phyloP scores from a whole-genome alignment of 1,140 invertebrate species.

The Lordiphosa stackelbergi region DNA sequence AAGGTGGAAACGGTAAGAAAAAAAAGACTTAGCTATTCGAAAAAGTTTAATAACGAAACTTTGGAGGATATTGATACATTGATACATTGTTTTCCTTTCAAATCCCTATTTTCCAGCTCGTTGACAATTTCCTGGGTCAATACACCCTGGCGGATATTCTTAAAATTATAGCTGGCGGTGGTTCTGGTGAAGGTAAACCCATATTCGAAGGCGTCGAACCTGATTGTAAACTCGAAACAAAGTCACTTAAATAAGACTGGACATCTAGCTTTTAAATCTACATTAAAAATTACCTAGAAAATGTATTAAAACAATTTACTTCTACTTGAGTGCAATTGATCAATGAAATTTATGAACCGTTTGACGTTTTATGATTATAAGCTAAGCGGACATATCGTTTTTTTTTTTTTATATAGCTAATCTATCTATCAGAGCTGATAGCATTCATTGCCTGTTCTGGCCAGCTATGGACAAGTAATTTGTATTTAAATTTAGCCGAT shows the following conservation, averaged over 20 bases:
- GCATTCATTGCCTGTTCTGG: conserved; percentile 13
- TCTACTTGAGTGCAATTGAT: conserved; percentile 1
- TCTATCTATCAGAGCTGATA: conserved; percentile 13
- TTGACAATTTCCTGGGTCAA: conserved; percentile 47
- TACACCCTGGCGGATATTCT: conserved; percentile 46
- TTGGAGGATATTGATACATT: too few species aligned
- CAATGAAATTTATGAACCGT: conserved; percentile 25
- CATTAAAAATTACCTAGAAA: conserved; percentile 3
- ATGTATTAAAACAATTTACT: background rate
- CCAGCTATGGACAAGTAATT: conserved; percentile 38
- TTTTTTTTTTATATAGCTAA: conserved; percentile 15
- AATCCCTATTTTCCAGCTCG: conserved; percentile 23
- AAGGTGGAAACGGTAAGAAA: conserved; percentile 48
- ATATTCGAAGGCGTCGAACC: conserved; percentile 64
- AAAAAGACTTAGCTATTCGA: too few species aligned
- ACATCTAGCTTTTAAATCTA: background rate
- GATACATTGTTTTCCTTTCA: too few species aligned
- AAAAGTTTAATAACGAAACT: too few species aligned
- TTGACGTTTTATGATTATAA: conserved; percentile 29
- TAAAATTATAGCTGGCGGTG: conserved; percentile 43
- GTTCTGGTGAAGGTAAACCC: conserved; percentile 40
- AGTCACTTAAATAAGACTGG: conserved; percentile 28
- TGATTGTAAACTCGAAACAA: conserved; percentile 37
- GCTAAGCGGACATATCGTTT: conserved; percentile 7
- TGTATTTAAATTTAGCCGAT: conserved; percentile 32